Evolutionary conservation across 2,888 invertebrate genomes (phyloP), one percentile per base, ranked within the genome.

Genomic region (Chrysolina oricalcia): DNA sequence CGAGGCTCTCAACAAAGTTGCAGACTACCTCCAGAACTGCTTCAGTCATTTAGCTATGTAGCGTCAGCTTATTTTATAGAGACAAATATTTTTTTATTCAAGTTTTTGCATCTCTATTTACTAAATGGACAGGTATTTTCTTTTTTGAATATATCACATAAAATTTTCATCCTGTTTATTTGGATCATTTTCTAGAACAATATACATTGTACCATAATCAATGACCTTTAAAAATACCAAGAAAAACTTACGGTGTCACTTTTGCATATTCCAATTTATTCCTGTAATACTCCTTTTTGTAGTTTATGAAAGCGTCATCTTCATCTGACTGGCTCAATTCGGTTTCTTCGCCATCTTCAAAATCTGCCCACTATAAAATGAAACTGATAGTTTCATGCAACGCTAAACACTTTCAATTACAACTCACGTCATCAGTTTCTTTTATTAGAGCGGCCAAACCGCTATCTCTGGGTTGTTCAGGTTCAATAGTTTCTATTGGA

Each of bases 221-320:
- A 5, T 48, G 4, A 19, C 9, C 9, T n/a, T 2, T 46, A 21
- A 5, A 68, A 70, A 56, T 43, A 43, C 2, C 53, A 9, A 40
- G 63, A 53, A 62, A 19, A 80, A 90, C 91, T 90, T 91, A 96
- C 95, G 92, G 92, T 59, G 94, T 95, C 56, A 97, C 94, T 87
- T 94, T 92, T 48, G 91, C 90, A 86, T 94, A 96, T 76, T 95
- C 94, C 87, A 98, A 89, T 88, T 98, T 98, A 80, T 93, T 95
- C 90, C 94, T 94, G 87, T 99, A 99, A 89, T 98, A 99, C 86
- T 96, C 93, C 79, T 93, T 92, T 88, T 98, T 98, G 87, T 96
- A 98, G 89, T 97, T 97, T 67, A 77, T 78, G 77, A 86, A 86
- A 81, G 93, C 92, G 77, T 91, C 90, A 67, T 93, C 92, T 74